phyloP scores from a whole-genome alignment of 1,140 invertebrate genomes.

The Ridgeia piscesae region DNA sequence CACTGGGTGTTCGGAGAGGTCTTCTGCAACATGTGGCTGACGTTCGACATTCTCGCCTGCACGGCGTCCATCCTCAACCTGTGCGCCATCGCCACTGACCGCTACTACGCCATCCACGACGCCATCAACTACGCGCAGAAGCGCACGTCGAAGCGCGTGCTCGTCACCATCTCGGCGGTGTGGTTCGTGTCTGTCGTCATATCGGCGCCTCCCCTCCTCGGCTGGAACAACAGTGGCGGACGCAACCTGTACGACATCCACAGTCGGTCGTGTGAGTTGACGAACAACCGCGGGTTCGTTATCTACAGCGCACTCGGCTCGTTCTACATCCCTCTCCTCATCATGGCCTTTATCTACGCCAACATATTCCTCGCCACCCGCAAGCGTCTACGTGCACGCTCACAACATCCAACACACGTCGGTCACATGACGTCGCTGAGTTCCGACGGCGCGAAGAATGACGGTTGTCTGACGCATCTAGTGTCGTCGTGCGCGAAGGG shows the following conservation, averaged over 20 bases:
- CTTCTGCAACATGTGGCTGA: slow-evolving; percentile 90
- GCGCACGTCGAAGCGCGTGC: slow-evolving; percentile 85
- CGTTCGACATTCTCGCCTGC: slow-evolving; percentile 93
- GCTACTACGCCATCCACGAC: slow-evolving; percentile 86
- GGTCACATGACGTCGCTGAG: slow-evolving; percentile 35
- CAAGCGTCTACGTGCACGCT: slow-evolving; percentile 47
- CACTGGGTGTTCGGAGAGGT: slow-evolving; percentile 25
- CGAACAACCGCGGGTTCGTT: slow-evolving; percentile 59
- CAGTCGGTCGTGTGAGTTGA: slow-evolving; percentile 52
- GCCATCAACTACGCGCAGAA: slow-evolving; percentile 97
- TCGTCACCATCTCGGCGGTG: slow-evolving; percentile 86
- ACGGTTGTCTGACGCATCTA: not conserved
- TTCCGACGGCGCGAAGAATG: not conserved
- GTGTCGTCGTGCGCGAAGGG: not conserved
- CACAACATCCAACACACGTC: slow-evolving; percentile 14
- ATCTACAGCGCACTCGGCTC: slow-evolving; percentile 60
- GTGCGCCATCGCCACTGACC: slow-evolving; percentile 85
- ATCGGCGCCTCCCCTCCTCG: slow-evolving; percentile 91
- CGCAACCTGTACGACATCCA: slow-evolving; percentile 36
- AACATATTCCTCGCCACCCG: slow-evolving; percentile 51
- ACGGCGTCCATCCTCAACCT: slow-evolving; percentile 96
- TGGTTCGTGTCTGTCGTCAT: slow-evolving; percentile 90
- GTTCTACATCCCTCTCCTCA: slow-evolving; percentile 60
- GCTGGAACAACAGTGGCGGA: slow-evolving; percentile 68
- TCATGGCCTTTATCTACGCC: slow-evolving; percentile 60